A percentile compares a stretch with the other conserved stretches of the same genome.
phyloP scores from a whole-genome alignment of 1,140 invertebrate genomes.

The Adoxophyes honmai region DNA sequence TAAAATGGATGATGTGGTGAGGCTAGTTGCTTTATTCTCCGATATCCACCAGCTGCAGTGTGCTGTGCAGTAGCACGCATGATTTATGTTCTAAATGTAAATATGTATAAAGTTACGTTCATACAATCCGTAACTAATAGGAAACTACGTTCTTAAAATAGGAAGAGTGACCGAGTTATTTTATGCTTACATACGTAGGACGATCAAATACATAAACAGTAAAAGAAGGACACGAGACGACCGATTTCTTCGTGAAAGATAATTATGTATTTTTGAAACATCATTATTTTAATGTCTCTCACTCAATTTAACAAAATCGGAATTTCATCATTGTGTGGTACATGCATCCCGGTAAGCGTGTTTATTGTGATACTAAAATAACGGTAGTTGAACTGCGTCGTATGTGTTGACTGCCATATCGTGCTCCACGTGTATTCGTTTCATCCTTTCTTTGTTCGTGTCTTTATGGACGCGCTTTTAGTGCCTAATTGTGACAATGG shows the following conservation, averaged over 20 bases:
- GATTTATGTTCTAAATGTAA: too few relatives aligned
- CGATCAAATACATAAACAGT: too few relatives aligned
- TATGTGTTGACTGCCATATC: slow-evolving; percentile 18
- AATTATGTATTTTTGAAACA: not conserved
- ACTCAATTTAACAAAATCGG: not conserved
- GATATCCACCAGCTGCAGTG: too few relatives aligned
- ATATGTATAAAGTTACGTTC: too few relatives aligned
- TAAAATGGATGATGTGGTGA: too few relatives aligned
- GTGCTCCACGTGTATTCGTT: slow-evolving; percentile 37
- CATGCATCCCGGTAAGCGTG: not conserved
- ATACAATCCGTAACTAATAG: too few relatives aligned
- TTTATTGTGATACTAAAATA: slow-evolving; percentile 7
- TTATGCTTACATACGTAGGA: too few relatives aligned
- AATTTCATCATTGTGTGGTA: not conserved
- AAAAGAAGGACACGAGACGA: not conserved
- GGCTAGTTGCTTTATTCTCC: too few relatives aligned
- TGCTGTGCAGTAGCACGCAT: too few relatives aligned
- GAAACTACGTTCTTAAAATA: too few relatives aligned
- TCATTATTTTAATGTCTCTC: not conserved
- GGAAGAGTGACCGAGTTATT: too few relatives aligned
- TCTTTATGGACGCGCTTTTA: slow-evolving; percentile 30
- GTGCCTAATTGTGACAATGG: slow-evolving; percentile 18
- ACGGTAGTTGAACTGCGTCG: slow-evolving; percentile 23
- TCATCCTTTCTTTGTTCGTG: slow-evolving; percentile 34
- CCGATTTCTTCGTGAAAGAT: not conserved